Evolutionary conservation across 2,888 invertebrate genomes (phyloP), one percentile per base, ranked within the genome.

Genomic region (Lasioglossum malachurum): DNA sequence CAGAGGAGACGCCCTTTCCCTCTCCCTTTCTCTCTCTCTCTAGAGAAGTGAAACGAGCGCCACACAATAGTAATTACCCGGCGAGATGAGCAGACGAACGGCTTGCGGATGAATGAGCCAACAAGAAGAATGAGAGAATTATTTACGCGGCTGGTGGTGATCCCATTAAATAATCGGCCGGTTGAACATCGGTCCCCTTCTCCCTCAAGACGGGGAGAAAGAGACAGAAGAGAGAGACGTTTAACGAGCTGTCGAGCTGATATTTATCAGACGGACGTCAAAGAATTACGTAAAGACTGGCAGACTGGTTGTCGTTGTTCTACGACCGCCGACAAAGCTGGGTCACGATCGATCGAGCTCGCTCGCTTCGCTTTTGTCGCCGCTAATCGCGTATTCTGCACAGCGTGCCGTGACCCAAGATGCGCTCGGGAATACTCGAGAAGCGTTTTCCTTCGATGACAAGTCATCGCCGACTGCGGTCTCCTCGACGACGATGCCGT

Each of bases 41-140:
- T 27, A 72, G 23, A 76, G 53, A 78, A 74, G 83, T 46, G 82
- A 53, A 75, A 73, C 38, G 38, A 35, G 69, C 88, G 73, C 27
- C 80, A 69, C 74, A 69, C 79, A 80, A 82, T 83, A 86, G 86
- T 84, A 87, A 86, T 88, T 85, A 87, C 86, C 53, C 35, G 14
- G 35, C 31, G 57, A 75, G 84, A 78, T 60, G 77, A 80, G 75
- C 67, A 35, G 67, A 67, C 67, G 44, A 81, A 79, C 80, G 46
- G 69, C 83, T 81, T 74, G 67, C 76, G 74, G 78, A 84, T 82
- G 83, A 85, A 87, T 84, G 84, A 75, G 71, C 64, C 73, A 64
- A 82, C 67, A 35, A 72, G 69, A 67, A 27, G 80, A 83, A 82
- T 46, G 76, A 78, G 75, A 67, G 73, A 75, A 78, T 80, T 74